Evolutionary conservation across 2,888 invertebrate species (phyloP).

Genomic region (Cantharis nigra): DNA sequence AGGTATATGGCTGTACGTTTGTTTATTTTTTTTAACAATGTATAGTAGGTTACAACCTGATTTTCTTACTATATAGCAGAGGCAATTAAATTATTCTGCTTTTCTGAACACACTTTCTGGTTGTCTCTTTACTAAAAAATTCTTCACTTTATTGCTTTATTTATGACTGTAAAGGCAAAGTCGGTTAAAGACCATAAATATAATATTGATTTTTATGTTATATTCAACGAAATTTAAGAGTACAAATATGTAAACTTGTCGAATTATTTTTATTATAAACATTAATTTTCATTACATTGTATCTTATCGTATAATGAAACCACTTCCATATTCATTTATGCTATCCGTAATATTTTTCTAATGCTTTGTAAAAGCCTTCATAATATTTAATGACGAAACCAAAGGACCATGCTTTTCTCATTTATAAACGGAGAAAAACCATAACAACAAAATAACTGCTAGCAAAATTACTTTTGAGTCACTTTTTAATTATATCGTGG

Average conservation of each 20-base stretch:
- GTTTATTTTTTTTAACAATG: background rate
- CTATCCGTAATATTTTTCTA: background rate
- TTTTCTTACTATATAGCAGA: conserved; percentile 14
- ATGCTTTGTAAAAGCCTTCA: background rate
- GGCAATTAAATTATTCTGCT: conserved; percentile 28
- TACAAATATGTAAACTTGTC: conserved; percentile 12
- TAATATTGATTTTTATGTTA: conserved; percentile 29
- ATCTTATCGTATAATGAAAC: background rate
- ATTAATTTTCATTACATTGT: background rate
- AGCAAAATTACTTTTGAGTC: conserved; percentile 29
- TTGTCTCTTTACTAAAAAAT: conserved; percentile 21
- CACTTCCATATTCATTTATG: background rate
- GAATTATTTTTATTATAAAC: background rate
- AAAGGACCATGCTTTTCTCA: background rate
- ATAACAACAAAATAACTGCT: conserved; percentile 23
- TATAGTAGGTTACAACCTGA: background rate
- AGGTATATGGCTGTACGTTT: background rate
- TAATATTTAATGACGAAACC: background rate
- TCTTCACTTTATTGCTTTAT: conserved; percentile 26
- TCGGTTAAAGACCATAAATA: conserved; percentile 26
- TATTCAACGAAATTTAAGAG: conserved; percentile 27
- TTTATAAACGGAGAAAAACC: conserved; percentile 19
- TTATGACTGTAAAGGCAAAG: conserved; percentile 28
- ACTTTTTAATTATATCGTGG: conserved; percentile 48
- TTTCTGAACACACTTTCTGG: conserved; percentile 24